Percentiles rank a stretch among this genome's conserved stretches.
Evolutionary conservation across 2,797 vertebrate species (phyloP).

Genomic region (Cirrhinus mrigala): DNA sequence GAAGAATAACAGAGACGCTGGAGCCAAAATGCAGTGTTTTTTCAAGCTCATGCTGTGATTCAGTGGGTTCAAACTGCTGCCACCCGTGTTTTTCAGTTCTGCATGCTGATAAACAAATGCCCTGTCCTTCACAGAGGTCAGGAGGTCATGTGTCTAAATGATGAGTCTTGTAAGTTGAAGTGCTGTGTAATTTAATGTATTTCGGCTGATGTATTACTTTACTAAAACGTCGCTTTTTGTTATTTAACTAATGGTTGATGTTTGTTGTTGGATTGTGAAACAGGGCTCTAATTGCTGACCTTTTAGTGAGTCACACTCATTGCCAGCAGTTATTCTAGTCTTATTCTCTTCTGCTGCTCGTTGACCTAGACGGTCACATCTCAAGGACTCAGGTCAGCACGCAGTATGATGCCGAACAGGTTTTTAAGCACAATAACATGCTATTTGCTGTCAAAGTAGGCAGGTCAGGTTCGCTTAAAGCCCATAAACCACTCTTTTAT

Average conservation of each 20-base stretch:
- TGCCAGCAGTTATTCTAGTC: constrained; percentile 56
- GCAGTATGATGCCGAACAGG: constrained; percentile 40
- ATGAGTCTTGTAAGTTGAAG: neutral
- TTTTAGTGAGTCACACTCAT: constrained; percentile 67
- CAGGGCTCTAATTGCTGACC: constrained; percentile 70
- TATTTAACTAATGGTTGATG: constrained; percentile 34
- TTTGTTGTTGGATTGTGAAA: constrained; percentile 45
- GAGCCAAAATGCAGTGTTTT: neutral
- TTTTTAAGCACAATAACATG: constrained; percentile 41
- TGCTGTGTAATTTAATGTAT: constrained; percentile 9
- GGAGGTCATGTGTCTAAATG: constrained; percentile 31
- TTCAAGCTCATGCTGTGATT: neutral
- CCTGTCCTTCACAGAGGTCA: neutral
- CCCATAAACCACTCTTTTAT: constrained; percentile 8
- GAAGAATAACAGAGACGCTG: neutral
- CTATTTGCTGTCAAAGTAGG: constrained; percentile 3
- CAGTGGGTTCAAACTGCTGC: neutral
- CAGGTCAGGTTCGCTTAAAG: neutral
- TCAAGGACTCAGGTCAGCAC: constrained; percentile 27
- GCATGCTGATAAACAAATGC: neutral
- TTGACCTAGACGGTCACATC: constrained; percentile 37
- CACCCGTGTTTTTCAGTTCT: neutral
- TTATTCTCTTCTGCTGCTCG: constrained; percentile 33
- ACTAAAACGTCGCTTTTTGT: neutral
- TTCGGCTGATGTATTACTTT: neutral